Evolutionary conservation across 2,113 vertebrate genomes (phyloP).

Genomic region (Calyptomena viridis): DNA sequence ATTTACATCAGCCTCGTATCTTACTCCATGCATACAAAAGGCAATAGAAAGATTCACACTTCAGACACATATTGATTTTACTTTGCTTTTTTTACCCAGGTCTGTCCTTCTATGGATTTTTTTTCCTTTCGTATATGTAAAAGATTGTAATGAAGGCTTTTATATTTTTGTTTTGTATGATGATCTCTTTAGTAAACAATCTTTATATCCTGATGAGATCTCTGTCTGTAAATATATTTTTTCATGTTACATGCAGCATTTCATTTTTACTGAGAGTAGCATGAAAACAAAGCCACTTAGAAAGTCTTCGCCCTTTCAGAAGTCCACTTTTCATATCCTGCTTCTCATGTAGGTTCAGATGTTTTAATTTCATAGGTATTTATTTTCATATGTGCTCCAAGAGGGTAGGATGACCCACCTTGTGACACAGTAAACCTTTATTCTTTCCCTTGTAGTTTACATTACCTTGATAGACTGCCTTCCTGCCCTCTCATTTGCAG

Average conservation of each 20-base stretch:
- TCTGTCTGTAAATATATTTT: not conserved
- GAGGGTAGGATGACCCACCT: not conserved
- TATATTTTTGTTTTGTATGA: not conserved
- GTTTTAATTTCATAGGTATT: not conserved
- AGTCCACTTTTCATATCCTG: not conserved
- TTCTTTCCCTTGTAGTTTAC: not conserved
- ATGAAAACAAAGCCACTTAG: not conserved
- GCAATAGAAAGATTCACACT: not conserved
- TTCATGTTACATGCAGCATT: not conserved
- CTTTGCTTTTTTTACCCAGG: not conserved
- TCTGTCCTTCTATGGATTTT: not conserved
- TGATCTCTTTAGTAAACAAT: not conserved
- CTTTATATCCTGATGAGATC: not conserved
- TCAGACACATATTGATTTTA: not conserved
- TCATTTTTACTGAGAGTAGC: not conserved
- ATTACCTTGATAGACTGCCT: not conserved
- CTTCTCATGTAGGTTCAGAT: not conserved
- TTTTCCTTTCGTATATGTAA: not conserved
- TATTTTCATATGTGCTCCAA: not conserved
- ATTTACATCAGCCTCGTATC: not conserved
- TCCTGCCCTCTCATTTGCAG: not conserved
- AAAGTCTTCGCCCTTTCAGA: not conserved
- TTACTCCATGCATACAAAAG: not conserved
- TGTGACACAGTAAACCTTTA: not conserved
- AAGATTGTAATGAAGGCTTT: not conserved